phyloP scores from a whole-genome alignment of 2,113 vertebrate genomes.

The Smithornis capensis region DNA sequence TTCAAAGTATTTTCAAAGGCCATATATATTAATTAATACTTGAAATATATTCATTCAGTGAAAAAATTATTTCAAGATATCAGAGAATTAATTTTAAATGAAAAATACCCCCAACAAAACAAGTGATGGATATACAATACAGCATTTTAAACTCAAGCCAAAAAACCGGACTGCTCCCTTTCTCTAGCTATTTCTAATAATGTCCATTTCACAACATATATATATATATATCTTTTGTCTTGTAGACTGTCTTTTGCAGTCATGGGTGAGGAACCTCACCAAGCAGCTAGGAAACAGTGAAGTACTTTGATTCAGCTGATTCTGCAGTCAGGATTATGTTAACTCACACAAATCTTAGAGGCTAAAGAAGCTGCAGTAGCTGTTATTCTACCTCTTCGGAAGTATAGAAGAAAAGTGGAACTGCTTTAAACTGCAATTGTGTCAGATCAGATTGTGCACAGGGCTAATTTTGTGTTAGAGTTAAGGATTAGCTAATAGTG shows the following conservation, averaged over 20 bases:
- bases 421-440: not conserved
- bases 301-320: not conserved
- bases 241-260: not conserved
- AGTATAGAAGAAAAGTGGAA: not conserved
- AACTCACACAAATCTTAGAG: not conserved
- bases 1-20: not conserved
- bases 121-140: not conserved
- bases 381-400: not conserved
- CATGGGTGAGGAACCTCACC: not conserved
- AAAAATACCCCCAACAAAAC: not conserved
- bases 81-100: not conserved
- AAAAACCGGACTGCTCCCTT: too few relatives aligned
- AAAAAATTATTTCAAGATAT: not conserved
- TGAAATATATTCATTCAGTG: not conserved
- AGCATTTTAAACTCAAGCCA: too few relatives aligned
- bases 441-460: not conserved
- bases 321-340: not conserved
- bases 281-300: not conserved
- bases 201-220: not conserved
- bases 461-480: not conserved
- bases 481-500: not conserved
- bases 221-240: accelerated
- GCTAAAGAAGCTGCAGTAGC: not conserved
- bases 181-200: not conserved
- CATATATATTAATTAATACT: not conserved